Evolutionary conservation across 2,797 vertebrate genomes (phyloP).

Genomic region (Limnodromus scolopaceus): DNA sequence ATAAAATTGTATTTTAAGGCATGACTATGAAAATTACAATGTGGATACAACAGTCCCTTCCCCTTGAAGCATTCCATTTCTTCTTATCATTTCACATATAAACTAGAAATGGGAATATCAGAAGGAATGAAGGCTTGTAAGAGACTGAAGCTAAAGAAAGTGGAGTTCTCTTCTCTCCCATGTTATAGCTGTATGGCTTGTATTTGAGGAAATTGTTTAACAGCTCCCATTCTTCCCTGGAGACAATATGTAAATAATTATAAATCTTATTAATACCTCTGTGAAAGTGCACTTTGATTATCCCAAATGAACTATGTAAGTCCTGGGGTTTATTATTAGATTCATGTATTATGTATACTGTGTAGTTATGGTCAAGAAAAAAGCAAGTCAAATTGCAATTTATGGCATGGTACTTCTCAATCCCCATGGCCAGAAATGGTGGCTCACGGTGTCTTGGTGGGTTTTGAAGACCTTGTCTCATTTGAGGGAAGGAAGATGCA

Average conservation of each 20-base stretch:
- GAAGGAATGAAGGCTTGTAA: neutral
- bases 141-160: neutral
- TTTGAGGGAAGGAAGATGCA: neutral
- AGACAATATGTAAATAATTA: slow-evolving; percentile 2
- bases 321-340: neutral
- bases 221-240: neutral
- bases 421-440: neutral
- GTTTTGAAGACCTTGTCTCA: neutral
- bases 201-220: neutral
- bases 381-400: neutral
- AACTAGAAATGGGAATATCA: neutral
- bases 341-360: neutral
- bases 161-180: neutral
- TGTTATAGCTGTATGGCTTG: neutral
- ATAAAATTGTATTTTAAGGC: slow-evolving; percentile 58
- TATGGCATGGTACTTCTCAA: neutral
- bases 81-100: neutral
- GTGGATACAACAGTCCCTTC: neutral
- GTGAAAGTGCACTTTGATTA: neutral
- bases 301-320: neutral
- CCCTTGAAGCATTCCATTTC: neutral
- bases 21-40: slow-evolving; percentile 4
- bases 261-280: neutral
- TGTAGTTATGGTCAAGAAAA: neutral
- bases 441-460: neutral